A percentile compares a stretch with the other conserved stretches of the same genome.
phyloP scores from a whole-genome alignment of 2,797 vertebrate genomes.

The Benthosema pterotum region DNA sequence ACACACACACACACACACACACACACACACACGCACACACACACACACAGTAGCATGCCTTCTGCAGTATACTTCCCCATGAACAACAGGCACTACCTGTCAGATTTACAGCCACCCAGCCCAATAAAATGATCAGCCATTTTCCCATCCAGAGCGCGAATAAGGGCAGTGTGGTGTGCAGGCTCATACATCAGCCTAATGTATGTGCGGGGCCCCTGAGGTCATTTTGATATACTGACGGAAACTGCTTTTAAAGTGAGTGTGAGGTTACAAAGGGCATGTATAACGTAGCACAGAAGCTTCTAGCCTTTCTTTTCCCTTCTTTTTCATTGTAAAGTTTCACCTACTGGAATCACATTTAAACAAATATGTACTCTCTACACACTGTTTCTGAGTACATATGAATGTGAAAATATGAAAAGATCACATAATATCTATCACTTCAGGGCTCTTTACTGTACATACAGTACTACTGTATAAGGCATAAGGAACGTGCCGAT shows the following conservation, averaged over 20 bases:
- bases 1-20: too few relatives aligned
- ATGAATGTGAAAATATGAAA: too few relatives aligned
- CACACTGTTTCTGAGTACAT: too few relatives aligned
- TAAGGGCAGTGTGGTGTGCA: conserved; percentile 45
- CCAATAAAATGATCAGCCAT: conserved; percentile 69
- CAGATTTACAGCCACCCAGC: conserved; percentile 72
- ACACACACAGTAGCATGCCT: conserved; percentile 49
- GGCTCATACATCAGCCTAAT: conserved; percentile 63
- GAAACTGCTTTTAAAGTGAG: conserved; percentile 68
- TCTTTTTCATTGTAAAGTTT: neutral
- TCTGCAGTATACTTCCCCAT: conserved; percentile 55
- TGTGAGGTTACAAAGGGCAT: conserved; percentile 54
- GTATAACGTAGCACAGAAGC: conserved; percentile 40
- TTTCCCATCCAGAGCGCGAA: conserved; percentile 60
- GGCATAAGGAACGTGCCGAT: too few relatives aligned
- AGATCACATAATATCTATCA: too few relatives aligned
- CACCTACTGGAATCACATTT: too few relatives aligned
- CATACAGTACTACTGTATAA: too few relatives aligned
- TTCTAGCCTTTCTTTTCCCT: conserved; percentile 25
- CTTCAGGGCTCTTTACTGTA: too few relatives aligned
- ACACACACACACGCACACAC: too few relatives aligned
- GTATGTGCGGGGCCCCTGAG: conserved; percentile 58
- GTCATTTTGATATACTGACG: conserved; percentile 62
- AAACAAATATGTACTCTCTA: too few relatives aligned
- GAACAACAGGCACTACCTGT: conserved; percentile 48